Percentiles rank a stretch among this genome's conserved stretches.
These are phyloP conservation scores for Halcyon smyrnensis DNA, from an alignment of 2,797 vertebrate species.

Conservation along the genomic window DNA sequence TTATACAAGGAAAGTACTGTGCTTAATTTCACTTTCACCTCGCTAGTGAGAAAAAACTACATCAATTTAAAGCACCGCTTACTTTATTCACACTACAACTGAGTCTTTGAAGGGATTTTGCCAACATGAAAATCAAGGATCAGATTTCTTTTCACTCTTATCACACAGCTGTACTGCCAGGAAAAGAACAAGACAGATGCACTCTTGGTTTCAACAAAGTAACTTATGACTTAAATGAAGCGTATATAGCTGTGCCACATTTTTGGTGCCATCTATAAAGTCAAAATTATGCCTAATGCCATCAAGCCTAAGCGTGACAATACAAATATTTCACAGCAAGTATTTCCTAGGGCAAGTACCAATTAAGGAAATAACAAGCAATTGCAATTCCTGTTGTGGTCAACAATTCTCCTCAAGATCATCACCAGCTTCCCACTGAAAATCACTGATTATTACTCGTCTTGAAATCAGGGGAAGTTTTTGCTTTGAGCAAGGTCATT, in stretches of 20 bases:
- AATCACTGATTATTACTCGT: not conserved
- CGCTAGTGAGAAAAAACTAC: not conserved
- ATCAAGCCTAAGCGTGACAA: not conserved
- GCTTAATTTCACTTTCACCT: slow-evolving; percentile 15
- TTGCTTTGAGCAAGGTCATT: not conserved
- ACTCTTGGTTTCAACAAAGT: not conserved
- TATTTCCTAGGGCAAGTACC: not conserved
- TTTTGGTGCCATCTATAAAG: not conserved
- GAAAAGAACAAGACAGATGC: not conserved
- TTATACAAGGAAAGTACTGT: not conserved
- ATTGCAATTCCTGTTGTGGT: not conserved
- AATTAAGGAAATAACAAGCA: not conserved
- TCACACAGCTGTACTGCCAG: not conserved
- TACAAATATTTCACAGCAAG: not conserved
- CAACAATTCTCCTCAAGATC: not conserved
- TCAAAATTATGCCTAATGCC: not conserved
- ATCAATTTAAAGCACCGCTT: not conserved
- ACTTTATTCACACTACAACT: not conserved
- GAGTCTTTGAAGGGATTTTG: not conserved
- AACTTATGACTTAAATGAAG: not conserved
- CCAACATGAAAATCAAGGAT: not conserved
- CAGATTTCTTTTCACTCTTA: not conserved
- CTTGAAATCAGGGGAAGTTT: not conserved
- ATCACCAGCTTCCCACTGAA: not conserved
- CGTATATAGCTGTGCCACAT: not conserved